Evolutionary conservation across 2,888 invertebrate genomes (phyloP).

Genomic region (Bugula neritina): DNA sequence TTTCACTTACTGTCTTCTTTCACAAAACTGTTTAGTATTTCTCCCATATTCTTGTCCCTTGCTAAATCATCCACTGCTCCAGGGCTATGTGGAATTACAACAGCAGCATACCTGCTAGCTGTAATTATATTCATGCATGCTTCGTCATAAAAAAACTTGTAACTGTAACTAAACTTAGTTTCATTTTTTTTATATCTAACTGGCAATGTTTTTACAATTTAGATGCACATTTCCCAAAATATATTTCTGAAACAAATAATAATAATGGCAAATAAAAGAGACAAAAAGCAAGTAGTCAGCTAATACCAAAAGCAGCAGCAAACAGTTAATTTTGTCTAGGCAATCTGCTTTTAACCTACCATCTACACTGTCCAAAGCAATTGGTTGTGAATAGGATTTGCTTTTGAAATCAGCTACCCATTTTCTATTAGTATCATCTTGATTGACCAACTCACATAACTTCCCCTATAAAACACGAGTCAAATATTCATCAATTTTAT

Average conservation of each 20-base stretch:
- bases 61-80: constrained; percentile 54
- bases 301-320: too few species aligned
- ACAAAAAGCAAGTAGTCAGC: too few species aligned
- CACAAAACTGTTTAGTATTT: constrained; percentile 52
- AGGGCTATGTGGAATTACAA: constrained; percentile 54
- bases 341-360: too few species aligned
- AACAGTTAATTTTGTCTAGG: too few species aligned
- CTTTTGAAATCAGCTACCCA: constrained; percentile 56
- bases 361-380: constrained; percentile 54
- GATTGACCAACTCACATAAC: constrained; percentile 51
- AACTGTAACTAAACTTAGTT: too few species aligned
- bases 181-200: too few species aligned
- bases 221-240: too few species aligned
- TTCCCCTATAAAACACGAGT: constrained; percentile 44
- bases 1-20: constrained; percentile 55
- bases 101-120: constrained; percentile 54
- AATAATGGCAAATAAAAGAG: too few species aligned
- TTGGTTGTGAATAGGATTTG: constrained; percentile 52
- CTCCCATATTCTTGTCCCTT: constrained; percentile 47
- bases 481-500: too few species aligned
- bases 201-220: too few species aligned
- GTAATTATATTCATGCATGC: constrained; percentile 30
- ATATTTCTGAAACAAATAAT: too few species aligned
- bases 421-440: constrained; percentile 54
- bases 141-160: background rate